phyloP scores from a whole-genome alignment of 2,888 invertebrate genomes.

The Prenolepis imparis region DNA sequence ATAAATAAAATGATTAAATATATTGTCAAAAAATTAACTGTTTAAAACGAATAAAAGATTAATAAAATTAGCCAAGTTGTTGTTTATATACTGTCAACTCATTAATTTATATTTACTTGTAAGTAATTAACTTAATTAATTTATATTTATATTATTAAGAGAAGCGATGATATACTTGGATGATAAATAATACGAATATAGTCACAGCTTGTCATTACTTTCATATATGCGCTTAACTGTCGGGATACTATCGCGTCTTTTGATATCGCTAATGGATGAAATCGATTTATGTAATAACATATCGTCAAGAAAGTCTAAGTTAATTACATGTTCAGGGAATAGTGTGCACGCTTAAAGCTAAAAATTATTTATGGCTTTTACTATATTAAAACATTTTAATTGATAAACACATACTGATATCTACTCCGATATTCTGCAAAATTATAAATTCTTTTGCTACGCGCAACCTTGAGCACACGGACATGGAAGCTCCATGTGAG shows the following conservation, averaged over 20 bases:
- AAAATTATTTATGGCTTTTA: constrained; percentile 4
- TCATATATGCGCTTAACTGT: background rate
- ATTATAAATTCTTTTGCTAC: constrained; percentile 9
- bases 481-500: constrained; percentile 15
- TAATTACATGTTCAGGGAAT: background rate
- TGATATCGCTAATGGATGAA: background rate
- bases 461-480: background rate
- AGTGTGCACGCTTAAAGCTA: background rate
- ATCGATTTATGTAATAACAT: constrained; percentile 8
- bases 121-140: too few relatives aligned
- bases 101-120: background rate
- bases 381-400: background rate
- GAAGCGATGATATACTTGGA: too few relatives aligned
- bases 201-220: background rate
- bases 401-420: background rate
- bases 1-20: background rate
- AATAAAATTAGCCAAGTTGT: background rate
- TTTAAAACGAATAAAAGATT: background rate
- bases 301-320: background rate
- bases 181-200: background rate
- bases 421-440: background rate
- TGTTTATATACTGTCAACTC: background rate
- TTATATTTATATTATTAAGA: too few relatives aligned
- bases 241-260: background rate
- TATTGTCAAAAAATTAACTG: background rate